Evolutionary conservation across 2,888 invertebrate species (phyloP).

Genomic region (Ophraella communa): DNA sequence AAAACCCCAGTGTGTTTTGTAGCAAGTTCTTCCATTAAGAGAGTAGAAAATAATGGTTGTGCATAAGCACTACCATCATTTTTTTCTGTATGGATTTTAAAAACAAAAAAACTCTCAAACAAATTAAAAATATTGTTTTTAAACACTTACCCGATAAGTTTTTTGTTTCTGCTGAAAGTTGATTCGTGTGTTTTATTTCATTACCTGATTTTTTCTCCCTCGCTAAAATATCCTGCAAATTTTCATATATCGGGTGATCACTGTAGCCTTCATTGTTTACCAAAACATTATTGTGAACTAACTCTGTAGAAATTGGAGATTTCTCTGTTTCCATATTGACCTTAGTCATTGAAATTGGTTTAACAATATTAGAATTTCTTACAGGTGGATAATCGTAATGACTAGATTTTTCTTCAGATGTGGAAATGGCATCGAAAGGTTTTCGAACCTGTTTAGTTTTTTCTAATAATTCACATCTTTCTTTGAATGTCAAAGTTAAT

Average conservation of each 20-base stretch:
- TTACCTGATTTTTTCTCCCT: neutral
- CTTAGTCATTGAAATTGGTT: neutral
- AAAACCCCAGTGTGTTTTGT: too few relatives aligned
- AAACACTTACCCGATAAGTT: neutral
- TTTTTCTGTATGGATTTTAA: too few relatives aligned
- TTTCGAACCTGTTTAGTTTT: neutral
- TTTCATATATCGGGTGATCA: neutral
- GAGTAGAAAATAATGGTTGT: too few relatives aligned
- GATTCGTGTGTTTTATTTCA: neutral
- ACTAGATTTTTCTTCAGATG: neutral
- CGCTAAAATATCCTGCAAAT: neutral
- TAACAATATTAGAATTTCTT: neutral
- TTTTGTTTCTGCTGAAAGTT: neutral
- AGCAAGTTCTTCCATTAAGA: too few relatives aligned
- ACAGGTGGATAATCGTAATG: neutral
- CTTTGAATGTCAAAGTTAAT: neutral
- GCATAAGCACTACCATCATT: too few relatives aligned
- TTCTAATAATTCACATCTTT: neutral
- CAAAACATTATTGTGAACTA: neutral
- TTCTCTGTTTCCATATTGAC: neutral
- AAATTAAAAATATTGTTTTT: neutral
- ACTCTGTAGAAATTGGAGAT: neutral
- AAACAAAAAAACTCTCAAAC: too few relatives aligned
- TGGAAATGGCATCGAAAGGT: neutral
- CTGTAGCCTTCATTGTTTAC: neutral